Conservation (phyloP, 2,113 vertebrate species). For the Passer domesticus region DNA sequence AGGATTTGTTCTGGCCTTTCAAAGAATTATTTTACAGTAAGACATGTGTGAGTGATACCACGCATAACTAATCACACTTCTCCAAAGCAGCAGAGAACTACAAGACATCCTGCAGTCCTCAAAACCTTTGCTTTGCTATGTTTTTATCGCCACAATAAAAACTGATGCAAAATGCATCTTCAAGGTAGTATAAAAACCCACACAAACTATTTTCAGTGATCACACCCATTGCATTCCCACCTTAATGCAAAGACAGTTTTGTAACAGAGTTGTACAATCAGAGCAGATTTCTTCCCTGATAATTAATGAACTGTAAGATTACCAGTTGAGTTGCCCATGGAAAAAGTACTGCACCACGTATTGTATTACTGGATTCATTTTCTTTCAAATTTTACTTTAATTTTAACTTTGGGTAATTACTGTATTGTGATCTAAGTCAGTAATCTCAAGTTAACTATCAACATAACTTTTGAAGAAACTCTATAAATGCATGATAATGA, state of each 20-base stretch:
- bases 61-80: background rate
- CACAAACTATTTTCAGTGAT: background rate
- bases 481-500: background rate
- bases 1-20: background rate
- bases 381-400: constrained; percentile 38
- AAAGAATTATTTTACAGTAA: background rate
- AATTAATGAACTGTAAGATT: background rate
- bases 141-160: background rate
- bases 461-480: constrained; percentile 39
- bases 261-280: background rate
- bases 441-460: constrained; percentile 20
- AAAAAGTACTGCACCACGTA: background rate
- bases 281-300: background rate
- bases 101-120: background rate
- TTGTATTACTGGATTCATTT: constrained; percentile 14
- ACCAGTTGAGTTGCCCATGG: background rate
- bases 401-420: constrained; percentile 46
- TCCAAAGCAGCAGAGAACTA: background rate
- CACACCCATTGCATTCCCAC: background rate
- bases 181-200: background rate
- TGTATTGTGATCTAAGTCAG: constrained; percentile 39
- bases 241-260: background rate
- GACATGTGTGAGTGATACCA: background rate
- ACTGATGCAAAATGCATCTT: background rate
- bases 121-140: background rate